Evolutionary conservation across 2,113 vertebrate species (phyloP), one percentile per base, ranked within the genome.

Genomic region (Elgaria multicarinata): DNA sequence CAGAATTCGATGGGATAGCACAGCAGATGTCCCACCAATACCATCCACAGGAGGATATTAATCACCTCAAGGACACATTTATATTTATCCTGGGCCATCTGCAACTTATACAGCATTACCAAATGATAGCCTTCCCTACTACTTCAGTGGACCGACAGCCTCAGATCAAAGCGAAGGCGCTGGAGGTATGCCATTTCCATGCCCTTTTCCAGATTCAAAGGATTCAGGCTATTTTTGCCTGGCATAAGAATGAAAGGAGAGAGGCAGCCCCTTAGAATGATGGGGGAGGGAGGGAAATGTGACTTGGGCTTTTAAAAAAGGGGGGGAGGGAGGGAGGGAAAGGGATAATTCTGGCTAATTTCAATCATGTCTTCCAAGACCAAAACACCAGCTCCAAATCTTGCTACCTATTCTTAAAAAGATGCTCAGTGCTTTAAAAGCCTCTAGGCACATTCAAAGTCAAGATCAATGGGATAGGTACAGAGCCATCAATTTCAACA

Each of bases 51-150:
- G 53, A 69, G 58, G 72, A 67, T 84, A 53, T 77, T 53, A 89
- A 84, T 89, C 9, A 24, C 58, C 42, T 77, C 88, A 89, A 89
- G 88, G 82, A 85, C 81, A 77, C 16, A 69, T 78, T 85, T 78
- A 84, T 89, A 85, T 89, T 89, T 84, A 67, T 69, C 82, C 82
- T 53, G 31, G 58, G 82, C 69, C 82, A 69, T 89, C 28, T 77
- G 44, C 72, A 78, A 67, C 46, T 77, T 89, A 10, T 14, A 82
- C n/a, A 24, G n/a, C 46, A 69, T 53, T 50, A 64, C n/a, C 26
- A 55, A 77, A n/a, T n/a, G 64, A 84, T 66, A 39, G 44, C 10
- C 2, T 89, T 76, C 39, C 18, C 55, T 33, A 24, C 6, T 33
- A 53, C 67, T 77, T 84, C 64, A 67, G 58, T 53, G 44, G 58